Evolutionary conservation across 2,113 vertebrate genomes (phyloP), one percentile per base, ranked within the genome.

Genomic region (Pluvianellus socialis): DNA sequence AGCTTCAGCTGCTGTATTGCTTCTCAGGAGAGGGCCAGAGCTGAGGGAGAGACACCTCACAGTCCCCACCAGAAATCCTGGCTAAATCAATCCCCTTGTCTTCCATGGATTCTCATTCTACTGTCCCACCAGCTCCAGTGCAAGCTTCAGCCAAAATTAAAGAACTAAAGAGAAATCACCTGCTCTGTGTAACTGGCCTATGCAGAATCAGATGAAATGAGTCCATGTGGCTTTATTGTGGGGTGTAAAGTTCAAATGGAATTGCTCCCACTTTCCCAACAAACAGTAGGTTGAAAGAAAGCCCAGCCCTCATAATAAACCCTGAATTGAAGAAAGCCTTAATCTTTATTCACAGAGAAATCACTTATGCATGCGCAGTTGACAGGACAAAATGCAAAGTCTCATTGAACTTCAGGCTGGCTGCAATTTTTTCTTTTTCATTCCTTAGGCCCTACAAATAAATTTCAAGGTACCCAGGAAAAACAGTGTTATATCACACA

Each of bases 261-360:
- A 91, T 70, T 74, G 67, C 55, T 91, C 30, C 67, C 75, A 62
- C n/a, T 66, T 77, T 79, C 22, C 42, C 42, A 76, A 33, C 23
- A 85, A 93, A 50, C 27, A 17, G 11, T 10, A 9, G 16, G 27
- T 33, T 94, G 35, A 83, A 85, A 95, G 62, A 30, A 90, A 91
- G 40, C 82, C 66, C n/a, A 73, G 50, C 14, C 27, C 18, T 38
- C 79, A 62, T 65, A 61, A 91, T 67, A 92, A 95, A 85, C 79
- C 61, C 52, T 47, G 42, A 90, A 91, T 85, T 84, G 74, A n/a
- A 72, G 88, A 82, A 91, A 62, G 15, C 14, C 53, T 82, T 92
- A 74, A 53, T 75, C 52, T 76, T 55, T 87, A 82, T 89, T 94
- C 83, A 75, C 82, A 61, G 88, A 62, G 38, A 79, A 93, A 90